Evolutionary conservation across 92 coral and sea anemone genomes (phyloP).

Genomic region (Blastomussa wellsi): DNA sequence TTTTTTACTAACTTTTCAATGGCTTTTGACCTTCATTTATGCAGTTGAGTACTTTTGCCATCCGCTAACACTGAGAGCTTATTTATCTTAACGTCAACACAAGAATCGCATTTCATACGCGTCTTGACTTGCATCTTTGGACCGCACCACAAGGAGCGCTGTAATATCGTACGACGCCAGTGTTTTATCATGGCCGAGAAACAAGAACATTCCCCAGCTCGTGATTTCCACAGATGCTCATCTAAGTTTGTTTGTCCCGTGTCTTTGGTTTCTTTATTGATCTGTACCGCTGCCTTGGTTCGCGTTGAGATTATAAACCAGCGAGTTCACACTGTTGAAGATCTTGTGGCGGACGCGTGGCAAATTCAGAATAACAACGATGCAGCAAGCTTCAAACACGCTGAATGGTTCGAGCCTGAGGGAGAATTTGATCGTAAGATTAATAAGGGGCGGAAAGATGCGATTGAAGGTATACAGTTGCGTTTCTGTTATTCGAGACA

Average conservation of each 20-base stretch:
- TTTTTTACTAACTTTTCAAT: too few relatives aligned
- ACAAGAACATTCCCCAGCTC: neutral
- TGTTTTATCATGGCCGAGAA: slow-evolving; percentile 3
- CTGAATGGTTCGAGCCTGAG: neutral
- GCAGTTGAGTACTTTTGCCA: neutral
- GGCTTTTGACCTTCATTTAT: neutral
- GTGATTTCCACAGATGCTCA: slow-evolving; percentile 4
- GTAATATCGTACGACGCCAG: neutral
- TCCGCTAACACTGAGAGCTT: neutral
- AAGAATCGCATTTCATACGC: neutral
- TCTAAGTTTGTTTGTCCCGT: slow-evolving; percentile 9
- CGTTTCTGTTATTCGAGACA: too few relatives aligned
- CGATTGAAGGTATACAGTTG: neutral
- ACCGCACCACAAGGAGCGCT: neutral
- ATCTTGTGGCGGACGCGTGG: neutral
- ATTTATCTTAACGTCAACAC: neutral
- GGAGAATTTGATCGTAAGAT: neutral
- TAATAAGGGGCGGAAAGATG: neutral
- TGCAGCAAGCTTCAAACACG: slow-evolving; percentile 14
- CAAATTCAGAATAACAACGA: neutral
- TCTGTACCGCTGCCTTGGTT: slow-evolving; percentile 24
- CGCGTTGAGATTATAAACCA: slow-evolving; percentile 32
- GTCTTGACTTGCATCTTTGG: neutral
- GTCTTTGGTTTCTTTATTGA: slow-evolving; percentile 20
- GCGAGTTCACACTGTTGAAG: slow-evolving; percentile 15